Base-by-base conservation (phyloP, 1,140 invertebrate species). In the Atta colombica region DNA sequence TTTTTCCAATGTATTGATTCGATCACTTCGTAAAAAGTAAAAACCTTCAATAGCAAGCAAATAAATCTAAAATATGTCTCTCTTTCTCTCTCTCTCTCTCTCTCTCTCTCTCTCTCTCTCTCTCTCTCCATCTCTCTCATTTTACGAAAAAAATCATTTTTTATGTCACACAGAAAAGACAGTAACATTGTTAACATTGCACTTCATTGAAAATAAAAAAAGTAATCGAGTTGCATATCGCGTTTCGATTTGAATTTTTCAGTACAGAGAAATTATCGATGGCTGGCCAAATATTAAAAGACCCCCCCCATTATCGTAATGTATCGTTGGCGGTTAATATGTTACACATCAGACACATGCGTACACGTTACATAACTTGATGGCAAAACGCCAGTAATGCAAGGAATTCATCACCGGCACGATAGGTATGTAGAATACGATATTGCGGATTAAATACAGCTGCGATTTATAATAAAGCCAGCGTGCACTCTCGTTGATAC, bases 331-430 rank as follows among this genome's bases (percentile, higher is more conserved):
- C 81, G 89, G 89, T 90, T 89, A 82, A 89, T 87, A 61, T 61
- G 89, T 87, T 87, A 78, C 58, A 65, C 60, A 77, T 75, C 60
- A 53, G 69, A 66, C 81, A 74, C 60, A 77, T n/a, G 60, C 25
- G 60, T 82, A 53, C 51, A 61, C 78, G 63, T 90, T 90, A 81
- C 77, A 84, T 84, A 85, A 85, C 82, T 75, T 78, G 63, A 75
- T 63, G 49, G 72, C 31, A 66, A 69, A 87, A 88, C 81, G 82
- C 58, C 74, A 91, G 71, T 80, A 82, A 91, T 78, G 89, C 89
- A 63, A 86, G 87, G 87, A 91, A 91, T 91, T 91, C 89, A 90
- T 91, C 86, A 88, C 80, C 88, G 69, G 77, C 65, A 77, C 45
- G 60, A 61, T 82, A 86, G 87, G 81, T 88, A 90, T 88, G 87